Percentiles rank a stretch among this genome's conserved stretches.
phyloP scores from a whole-genome alignment of 2,113 vertebrate genomes.

The Epinephelus lanceolatus region DNA sequence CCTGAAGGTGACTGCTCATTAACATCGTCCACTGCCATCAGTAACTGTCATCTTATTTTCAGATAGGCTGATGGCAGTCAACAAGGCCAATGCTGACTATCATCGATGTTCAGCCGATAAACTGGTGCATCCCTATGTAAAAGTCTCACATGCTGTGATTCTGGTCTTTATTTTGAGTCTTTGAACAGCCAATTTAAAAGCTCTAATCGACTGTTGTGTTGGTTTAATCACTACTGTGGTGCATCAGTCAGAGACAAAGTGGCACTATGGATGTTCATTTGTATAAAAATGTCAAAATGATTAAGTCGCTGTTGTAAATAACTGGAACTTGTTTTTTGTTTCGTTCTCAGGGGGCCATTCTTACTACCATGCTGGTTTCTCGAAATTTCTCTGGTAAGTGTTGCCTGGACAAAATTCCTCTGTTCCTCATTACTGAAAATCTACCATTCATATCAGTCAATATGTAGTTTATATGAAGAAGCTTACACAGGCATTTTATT shows the following conservation, averaged over 20 bases:
- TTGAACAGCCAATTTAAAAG: neutral
- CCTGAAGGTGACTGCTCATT: too few relatives aligned
- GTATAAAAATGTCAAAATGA: neutral
- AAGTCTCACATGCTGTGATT: neutral
- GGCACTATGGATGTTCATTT: neutral
- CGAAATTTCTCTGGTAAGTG: constrained; percentile 96
- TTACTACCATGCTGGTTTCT: constrained; percentile 97
- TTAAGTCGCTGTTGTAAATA: neutral
- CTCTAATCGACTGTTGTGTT: neutral
- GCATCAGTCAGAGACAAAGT: neutral
- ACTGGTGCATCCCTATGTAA: too few relatives aligned
- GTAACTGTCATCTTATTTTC: too few relatives aligned
- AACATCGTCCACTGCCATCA: too few relatives aligned
- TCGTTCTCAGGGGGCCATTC: constrained; percentile 90
- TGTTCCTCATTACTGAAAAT: neutral
- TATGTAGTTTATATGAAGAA: neutral
- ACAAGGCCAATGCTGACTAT: too few relatives aligned
- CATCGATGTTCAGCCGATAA: too few relatives aligned
- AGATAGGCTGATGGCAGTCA: too few relatives aligned
- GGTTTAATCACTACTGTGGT: neutral
- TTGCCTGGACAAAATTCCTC: neutral
- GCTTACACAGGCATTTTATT: neutral
- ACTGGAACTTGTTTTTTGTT: constrained; percentile 6
- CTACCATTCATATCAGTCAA: neutral
- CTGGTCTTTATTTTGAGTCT: neutral